These are phyloP conservation scores for Leuciscus idus DNA, from an alignment of 2,113 vertebrate species.

Conservation along the genomic window DNA sequence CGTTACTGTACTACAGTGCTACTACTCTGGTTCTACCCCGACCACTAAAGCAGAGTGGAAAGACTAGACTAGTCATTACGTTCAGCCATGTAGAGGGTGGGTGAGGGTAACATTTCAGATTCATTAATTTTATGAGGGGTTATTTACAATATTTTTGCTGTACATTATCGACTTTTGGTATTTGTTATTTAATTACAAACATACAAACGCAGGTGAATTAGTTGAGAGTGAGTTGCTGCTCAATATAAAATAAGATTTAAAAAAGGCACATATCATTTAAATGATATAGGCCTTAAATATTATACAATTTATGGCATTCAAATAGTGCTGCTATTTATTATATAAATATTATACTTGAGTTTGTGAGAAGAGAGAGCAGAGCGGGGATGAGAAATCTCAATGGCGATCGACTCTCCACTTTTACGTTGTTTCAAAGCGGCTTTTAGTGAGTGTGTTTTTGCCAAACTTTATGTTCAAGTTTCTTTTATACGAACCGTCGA, in stretches of 20 bases:
- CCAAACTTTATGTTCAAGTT: background rate
- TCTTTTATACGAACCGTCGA: background rate
- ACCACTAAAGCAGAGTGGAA: background rate
- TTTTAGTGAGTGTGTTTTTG: background rate
- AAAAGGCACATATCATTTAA: background rate
- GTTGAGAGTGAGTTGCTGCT: background rate
- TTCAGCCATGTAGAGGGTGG: background rate
- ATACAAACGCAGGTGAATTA: background rate
- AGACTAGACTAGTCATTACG: background rate
- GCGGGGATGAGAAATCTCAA: background rate
- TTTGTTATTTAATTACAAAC: background rate
- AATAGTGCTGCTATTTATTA: background rate
- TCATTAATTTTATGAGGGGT: background rate
- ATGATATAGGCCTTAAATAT: background rate
- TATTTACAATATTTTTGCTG: background rate
- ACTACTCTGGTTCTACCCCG: too few relatives aligned
- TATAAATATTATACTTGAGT: background rate
- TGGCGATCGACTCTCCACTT: background rate
- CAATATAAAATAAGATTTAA: background rate
- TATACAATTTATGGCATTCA: background rate
- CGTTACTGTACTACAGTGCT: too few relatives aligned
- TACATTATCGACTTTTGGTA: background rate
- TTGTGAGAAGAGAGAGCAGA: background rate
- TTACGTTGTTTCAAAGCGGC: background rate
- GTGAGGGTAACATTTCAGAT: constrained; percentile 4